phyloP scores from a whole-genome alignment of 2,113 vertebrate genomes.

The Climacteris rufus region DNA sequence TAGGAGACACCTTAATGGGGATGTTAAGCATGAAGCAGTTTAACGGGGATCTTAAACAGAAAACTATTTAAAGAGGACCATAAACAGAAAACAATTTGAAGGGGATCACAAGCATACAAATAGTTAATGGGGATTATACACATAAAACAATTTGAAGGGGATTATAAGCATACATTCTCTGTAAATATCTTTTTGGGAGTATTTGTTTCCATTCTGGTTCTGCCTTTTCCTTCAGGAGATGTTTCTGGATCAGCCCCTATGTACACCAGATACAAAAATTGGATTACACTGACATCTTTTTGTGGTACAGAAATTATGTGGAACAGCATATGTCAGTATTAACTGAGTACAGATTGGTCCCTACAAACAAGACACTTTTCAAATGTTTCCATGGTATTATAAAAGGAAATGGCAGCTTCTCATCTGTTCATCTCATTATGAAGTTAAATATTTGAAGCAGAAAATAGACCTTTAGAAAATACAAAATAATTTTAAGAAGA shows the following conservation, averaged over 20 bases:
- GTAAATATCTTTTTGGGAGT: neutral
- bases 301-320: neutral
- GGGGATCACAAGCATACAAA: neutral
- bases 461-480: neutral
- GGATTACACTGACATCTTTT: neutral
- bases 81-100: neutral
- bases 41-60: neutral
- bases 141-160: neutral
- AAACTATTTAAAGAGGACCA: neutral
- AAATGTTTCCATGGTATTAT: neutral
- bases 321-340: neutral
- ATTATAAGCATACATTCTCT: neutral
- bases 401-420: neutral
- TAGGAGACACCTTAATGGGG: neutral
- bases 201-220: neutral
- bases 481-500: neutral
- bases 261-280: neutral
- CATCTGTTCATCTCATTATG: neutral
- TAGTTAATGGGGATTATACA: neutral
- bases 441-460: neutral
- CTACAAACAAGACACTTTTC: neutral
- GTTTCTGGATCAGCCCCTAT: neutral
- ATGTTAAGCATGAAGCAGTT: neutral
- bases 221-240: neutral
- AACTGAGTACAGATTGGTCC: neutral